Conservation (phyloP, 2,797 vertebrate genomes). For the Acanthis flammea region DNA sequence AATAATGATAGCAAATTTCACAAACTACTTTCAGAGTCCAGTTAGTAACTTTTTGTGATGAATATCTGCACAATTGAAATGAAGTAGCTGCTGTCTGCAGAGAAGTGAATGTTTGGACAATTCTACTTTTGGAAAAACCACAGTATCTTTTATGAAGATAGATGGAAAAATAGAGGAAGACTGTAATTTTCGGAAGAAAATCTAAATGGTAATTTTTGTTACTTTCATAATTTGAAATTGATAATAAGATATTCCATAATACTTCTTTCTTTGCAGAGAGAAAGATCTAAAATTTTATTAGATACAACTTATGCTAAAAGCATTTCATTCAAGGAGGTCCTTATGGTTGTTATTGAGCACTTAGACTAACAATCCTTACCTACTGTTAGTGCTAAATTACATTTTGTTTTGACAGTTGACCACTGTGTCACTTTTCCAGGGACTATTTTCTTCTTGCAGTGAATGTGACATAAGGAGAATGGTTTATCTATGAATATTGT, state of each 20-base stretch:
- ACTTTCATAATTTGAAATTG: not conserved
- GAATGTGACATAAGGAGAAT: conserved; percentile 38
- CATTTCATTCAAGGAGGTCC: conserved; percentile 43
- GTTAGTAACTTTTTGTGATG: not conserved
- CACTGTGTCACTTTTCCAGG: conserved; percentile 31
- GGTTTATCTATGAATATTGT: conserved; percentile 53
- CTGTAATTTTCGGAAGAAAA: not conserved
- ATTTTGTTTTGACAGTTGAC: conserved; percentile 67
- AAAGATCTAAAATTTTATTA: conserved; percentile 1
- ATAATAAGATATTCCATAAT: not conserved
- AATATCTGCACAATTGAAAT: not conserved
- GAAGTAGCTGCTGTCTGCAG: not conserved
- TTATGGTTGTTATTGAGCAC: conserved; percentile 26
- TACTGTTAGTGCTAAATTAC: conserved; percentile 65
- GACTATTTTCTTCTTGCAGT: conserved; percentile 58
- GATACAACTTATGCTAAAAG: conserved; percentile 37
- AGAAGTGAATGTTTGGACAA: not conserved
- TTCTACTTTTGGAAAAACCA: not conserved
- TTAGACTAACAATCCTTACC: conserved; percentile 48
- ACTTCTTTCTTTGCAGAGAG: not conserved
- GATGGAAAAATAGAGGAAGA: not conserved
- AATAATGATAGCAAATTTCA: not conserved
- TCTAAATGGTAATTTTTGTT: not conserved
- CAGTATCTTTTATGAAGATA: not conserved
- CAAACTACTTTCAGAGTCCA: not conserved